Base-by-base conservation (phyloP, 2,888 invertebrate genomes). In the Melanargia galathea region DNA sequence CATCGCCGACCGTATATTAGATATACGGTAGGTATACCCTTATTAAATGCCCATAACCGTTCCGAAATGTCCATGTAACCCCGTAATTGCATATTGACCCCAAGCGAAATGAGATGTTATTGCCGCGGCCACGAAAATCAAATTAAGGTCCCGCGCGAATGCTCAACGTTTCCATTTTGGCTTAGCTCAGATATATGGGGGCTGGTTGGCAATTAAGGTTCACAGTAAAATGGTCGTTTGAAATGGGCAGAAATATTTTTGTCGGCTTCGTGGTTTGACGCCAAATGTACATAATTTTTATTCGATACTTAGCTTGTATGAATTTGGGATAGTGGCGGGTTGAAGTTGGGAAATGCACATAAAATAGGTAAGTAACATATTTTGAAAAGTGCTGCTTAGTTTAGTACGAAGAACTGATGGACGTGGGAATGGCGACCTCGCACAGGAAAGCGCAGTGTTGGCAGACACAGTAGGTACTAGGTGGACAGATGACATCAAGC, bases 101-200 rank as follows among this genome's bases (percentile, higher is more conserved):
- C 67, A 62, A 60, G 62, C 70, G 60, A 75, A 76, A 75, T 77
- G 74, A 73, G 73, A 73, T 54, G 67, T 72, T 74, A 74, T 73
- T 69, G 71, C 70, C 64, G 61, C 67, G 69, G 70, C 69, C 65
- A 60, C 67, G 52, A 59, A 64, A 72, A 73, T 71, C 68, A 69
- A 75, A 72, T 75, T 73, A 72, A 65, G 68, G 68, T 68, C 68
- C 71, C 64, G 63, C 64, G 67, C 63, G 61, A 68, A 64, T 60
- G 33, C 58, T 57, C 56, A 60, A 60, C n/a, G 5, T 49, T 45
- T 16, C 61, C 62, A 66, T 64, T 63, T 64, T 60, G 48, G 4
- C 16, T 60, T 45, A 62, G 52, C 57, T n/a, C 54, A 55, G 57
- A 24, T 61, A 51, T 63, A 33, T 64, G 30, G 18, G n/a, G 18